Conservation (phyloP, 2,797 vertebrate species). For the Acanthornis magna region DNA sequence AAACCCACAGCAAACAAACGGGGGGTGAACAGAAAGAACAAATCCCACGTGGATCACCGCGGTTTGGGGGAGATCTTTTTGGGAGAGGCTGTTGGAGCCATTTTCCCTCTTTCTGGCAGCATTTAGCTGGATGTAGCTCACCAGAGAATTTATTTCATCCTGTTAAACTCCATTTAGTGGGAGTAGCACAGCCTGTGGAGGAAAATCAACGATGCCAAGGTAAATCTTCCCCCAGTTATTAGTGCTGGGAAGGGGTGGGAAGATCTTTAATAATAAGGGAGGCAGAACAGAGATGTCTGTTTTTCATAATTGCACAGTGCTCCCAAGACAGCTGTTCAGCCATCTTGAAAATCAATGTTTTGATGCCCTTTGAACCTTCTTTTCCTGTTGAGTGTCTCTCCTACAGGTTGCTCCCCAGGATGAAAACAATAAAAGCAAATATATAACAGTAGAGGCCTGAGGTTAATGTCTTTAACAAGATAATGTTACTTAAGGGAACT, state of each 20-base stretch:
- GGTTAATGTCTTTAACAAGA: slow-evolving; percentile 81
- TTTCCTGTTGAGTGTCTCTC: slow-evolving; percentile 74
- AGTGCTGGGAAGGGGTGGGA: slow-evolving; percentile 24
- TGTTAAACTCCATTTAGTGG: not conserved
- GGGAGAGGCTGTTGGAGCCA: not conserved
- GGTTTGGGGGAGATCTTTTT: not conserved
- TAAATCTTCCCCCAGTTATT: slow-evolving; percentile 47
- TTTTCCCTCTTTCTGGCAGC: not conserved
- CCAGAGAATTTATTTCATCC: not conserved
- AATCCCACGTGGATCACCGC: not conserved
- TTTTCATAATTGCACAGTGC: slow-evolving; percentile 73
- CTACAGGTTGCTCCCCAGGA: slow-evolving; percentile 75
- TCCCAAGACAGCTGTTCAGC: slow-evolving; percentile 76
- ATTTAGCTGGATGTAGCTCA: accelerated
- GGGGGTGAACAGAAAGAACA: not conserved
- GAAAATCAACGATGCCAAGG: not conserved
- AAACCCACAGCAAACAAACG: not conserved
- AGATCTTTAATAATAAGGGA: slow-evolving; percentile 63
- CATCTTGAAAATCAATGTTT: slow-evolving; percentile 84
- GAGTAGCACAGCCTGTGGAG: not conserved
- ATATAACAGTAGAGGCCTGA: slow-evolving; percentile 76
- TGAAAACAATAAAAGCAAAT: slow-evolving; percentile 78
- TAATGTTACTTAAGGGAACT: slow-evolving; percentile 80
- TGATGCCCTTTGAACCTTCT: slow-evolving; percentile 78
- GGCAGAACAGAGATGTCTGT: slow-evolving; percentile 67